These are phyloP conservation scores for Caenorhabditis becei DNA, from an alignment of 2,888 invertebrate species.

Conservation along the genomic window DNA sequence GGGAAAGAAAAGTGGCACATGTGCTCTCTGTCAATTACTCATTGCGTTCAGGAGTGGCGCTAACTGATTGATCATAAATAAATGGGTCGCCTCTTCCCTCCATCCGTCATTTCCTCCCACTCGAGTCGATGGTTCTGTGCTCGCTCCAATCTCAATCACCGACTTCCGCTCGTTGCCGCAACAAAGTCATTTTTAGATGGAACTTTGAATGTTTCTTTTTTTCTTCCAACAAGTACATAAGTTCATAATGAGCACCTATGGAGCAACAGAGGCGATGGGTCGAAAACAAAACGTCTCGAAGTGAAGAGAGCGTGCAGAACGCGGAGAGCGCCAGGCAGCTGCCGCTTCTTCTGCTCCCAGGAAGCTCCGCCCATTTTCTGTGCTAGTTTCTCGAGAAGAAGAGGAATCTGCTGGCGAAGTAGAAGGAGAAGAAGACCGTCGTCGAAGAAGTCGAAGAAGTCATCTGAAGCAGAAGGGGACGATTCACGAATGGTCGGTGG, in stretches of 20 bases:
- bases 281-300: slow-evolving; percentile 30
- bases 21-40: slow-evolving; percentile 6
- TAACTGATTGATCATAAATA: slow-evolving; percentile 18
- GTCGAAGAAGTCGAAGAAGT: slow-evolving; percentile 19
- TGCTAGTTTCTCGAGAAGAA: slow-evolving; percentile 20
- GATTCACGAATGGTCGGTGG: slow-evolving; percentile 77
- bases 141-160: slow-evolving; percentile 6
- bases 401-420: slow-evolving; percentile 1
- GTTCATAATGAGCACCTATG: slow-evolving; percentile 51
- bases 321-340: slow-evolving; percentile 40
- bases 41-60: background rate
- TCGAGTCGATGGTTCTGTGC: background rate
- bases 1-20: background rate
- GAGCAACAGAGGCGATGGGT: slow-evolving; percentile 19
- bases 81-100: background rate
- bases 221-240: slow-evolving; percentile 16
- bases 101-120: slow-evolving; percentile 8
- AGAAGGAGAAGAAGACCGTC: slow-evolving; percentile 29
- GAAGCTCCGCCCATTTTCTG: slow-evolving; percentile 49
- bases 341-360: slow-evolving; percentile 19
- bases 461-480: slow-evolving; percentile 15
- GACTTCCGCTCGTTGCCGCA: slow-evolving; percentile 47
- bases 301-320: background rate
- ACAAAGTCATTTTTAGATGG: slow-evolving; percentile 19
- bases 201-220: slow-evolving; percentile 37